phyloP scores from a whole-genome alignment of 2,888 invertebrate genomes.

The Rhyacophila evoluta region DNA sequence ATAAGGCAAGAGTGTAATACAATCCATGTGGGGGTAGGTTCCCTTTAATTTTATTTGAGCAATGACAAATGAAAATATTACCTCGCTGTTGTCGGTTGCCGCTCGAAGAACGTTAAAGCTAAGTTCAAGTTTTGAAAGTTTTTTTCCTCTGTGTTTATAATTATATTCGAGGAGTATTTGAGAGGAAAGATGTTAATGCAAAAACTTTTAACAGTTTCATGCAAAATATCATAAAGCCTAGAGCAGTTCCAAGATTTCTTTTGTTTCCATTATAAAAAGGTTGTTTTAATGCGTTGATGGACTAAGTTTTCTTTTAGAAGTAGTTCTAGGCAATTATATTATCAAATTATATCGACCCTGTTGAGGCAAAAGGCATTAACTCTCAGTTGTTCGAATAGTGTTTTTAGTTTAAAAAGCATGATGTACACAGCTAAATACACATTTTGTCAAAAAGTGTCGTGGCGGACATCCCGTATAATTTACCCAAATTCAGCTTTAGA shows the following conservation, averaged over 20 bases:
- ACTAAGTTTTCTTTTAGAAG: neutral
- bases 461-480: no score
- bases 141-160: neutral
- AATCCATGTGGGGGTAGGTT: no score
- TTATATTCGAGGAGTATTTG: neutral
- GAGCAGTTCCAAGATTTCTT: slow-evolving; percentile 29
- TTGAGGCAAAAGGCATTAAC: no score
- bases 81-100: neutral
- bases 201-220: slow-evolving; percentile 38
- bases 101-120: neutral
- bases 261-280: slow-evolving; percentile 22
- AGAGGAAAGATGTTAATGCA: slow-evolving; percentile 30
- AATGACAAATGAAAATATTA: slow-evolving; percentile 7
- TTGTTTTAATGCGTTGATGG: neutral
- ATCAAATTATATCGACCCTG: no score
- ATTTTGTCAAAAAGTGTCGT: no score
- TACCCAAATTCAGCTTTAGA: no score
- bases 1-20: no score
- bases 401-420: no score
- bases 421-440: no score
- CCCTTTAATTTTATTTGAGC: neutral
- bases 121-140: neutral
- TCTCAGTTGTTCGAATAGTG: no score
- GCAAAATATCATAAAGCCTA: slow-evolving; percentile 31
- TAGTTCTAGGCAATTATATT: neutral